phyloP scores from a whole-genome alignment of 2,113 vertebrate genomes.

The Gulo gulo region DNA sequence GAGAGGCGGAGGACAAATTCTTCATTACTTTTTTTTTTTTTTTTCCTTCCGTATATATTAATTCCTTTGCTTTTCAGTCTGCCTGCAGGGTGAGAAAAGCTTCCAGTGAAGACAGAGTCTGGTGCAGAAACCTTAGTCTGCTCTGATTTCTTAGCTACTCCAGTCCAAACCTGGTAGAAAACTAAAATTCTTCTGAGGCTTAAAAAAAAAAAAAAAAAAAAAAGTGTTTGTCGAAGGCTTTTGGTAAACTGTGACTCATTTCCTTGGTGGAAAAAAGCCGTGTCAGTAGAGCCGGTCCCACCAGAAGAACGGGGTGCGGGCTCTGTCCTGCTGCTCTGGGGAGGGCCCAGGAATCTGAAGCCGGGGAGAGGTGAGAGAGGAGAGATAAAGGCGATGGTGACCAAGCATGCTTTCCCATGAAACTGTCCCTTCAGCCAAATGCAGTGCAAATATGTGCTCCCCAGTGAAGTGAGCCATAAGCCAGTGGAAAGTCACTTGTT shows the following conservation, averaged over 20 bases:
- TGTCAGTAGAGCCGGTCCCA: neutral
- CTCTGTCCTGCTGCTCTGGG: neutral
- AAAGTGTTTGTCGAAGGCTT: neutral
- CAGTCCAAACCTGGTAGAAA: neutral
- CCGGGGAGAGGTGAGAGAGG: accelerated
- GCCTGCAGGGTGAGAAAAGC: neutral
- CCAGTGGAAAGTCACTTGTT: neutral
- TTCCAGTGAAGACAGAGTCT: neutral
- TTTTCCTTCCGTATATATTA: neutral
- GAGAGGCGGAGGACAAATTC: neutral
- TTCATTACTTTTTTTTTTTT: neutral
- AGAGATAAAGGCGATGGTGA: neutral
- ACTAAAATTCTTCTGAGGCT: neutral
- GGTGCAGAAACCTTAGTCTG: neutral
- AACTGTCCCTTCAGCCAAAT: neutral
- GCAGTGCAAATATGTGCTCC: neutral
- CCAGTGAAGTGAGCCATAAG: neutral
- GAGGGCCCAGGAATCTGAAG: neutral
- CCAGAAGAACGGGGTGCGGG: neutral
- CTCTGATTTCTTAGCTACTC: neutral
- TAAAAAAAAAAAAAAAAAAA: neutral
- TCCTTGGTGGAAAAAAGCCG: neutral
- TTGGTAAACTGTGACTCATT: neutral
- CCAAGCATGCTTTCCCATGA: accelerated
- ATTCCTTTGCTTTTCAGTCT: neutral